Conservation (phyloP, 1,140 invertebrate genomes). For the Drosophila yakuba region DNA sequence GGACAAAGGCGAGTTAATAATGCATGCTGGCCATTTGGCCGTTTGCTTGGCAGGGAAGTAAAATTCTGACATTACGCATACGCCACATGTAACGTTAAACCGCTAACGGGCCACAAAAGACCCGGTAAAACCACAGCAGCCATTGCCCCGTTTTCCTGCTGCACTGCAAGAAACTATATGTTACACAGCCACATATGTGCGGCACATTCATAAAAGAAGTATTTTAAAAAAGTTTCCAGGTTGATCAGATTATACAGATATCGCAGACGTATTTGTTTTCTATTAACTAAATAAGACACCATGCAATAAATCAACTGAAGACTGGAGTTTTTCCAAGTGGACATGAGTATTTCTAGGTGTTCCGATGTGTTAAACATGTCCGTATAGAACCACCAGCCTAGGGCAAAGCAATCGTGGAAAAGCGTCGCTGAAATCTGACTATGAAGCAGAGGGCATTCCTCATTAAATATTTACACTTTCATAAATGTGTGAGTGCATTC, state of each 20-base stretch:
- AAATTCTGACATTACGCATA: slow-evolving; percentile 59
- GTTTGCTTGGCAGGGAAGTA: slow-evolving; percentile 25
- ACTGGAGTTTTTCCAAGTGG: slow-evolving; percentile 1
- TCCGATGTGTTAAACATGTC: slow-evolving; percentile 31
- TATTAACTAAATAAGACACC: no score
- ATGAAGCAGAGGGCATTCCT: slow-evolving; percentile 53
- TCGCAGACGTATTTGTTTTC: no score
- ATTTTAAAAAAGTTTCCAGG: no score
- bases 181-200: no score
- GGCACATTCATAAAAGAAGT: no score
- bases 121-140: slow-evolving; percentile 20
- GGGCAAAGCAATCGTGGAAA: slow-evolving; percentile 7
- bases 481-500: slow-evolving; percentile 82
- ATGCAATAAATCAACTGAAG: neutral
- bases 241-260: no score
- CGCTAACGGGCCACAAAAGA: slow-evolving; percentile 55
- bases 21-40: slow-evolving; percentile 42
- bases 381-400: slow-evolving; percentile 25
- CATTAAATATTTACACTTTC: slow-evolving; percentile 82
- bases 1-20: slow-evolving; percentile 60
- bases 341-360: slow-evolving; percentile 11
- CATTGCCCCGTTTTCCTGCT: slow-evolving; percentile 15
- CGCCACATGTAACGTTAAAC: slow-evolving; percentile 61
- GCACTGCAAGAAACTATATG: slow-evolving; percentile 7
- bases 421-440: slow-evolving; percentile 37